phyloP scores from a whole-genome alignment of 2,888 invertebrate genomes.

The Pandemis cinnamomeana region DNA sequence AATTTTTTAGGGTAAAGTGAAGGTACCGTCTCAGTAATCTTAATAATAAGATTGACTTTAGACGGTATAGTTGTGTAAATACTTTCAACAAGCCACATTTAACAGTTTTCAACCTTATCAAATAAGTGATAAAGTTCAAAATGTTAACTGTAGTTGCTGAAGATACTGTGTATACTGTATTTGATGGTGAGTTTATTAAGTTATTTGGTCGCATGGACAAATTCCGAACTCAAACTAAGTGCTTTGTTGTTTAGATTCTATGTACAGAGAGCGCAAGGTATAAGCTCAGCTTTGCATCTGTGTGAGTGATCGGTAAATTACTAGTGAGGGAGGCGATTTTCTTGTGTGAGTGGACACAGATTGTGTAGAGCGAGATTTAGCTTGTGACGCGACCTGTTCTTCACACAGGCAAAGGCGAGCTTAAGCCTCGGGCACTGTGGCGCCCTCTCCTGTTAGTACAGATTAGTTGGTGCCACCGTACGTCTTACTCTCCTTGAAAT shows the following conservation, averaged over 20 bases:
- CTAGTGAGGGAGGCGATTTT: background rate
- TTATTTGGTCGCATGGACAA: conserved; percentile 1
- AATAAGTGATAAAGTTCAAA: conserved; percentile 31
- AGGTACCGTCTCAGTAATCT: conserved; percentile 78
- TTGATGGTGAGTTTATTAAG: background rate
- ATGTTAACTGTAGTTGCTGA: conserved; percentile 24
- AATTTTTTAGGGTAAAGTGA: conserved; percentile 45
- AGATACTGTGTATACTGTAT: conserved; percentile 9
- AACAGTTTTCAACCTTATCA: conserved; percentile 33
- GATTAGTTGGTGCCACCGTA: conserved; percentile 13
- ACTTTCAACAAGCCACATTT: conserved; percentile 41
- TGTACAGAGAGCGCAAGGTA: background rate
- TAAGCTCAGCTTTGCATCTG: background rate
- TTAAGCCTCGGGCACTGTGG: background rate
- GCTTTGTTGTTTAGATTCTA: background rate
- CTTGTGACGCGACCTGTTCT: background rate
- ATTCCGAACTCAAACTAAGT: background rate
- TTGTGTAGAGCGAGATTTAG: background rate
- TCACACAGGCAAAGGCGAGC: background rate
- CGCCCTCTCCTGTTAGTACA: background rate
- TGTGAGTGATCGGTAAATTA: background rate
- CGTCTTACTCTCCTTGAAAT: conserved; percentile 16
- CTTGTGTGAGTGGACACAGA: background rate
- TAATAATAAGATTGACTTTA: conserved; percentile 74
- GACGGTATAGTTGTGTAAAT: conserved; percentile 66